A percentile compares a stretch with the other conserved stretches of the same genome.
Evolutionary conservation across 2,113 vertebrate genomes (phyloP).

Genomic region (Megaleporinus macrocephalus): DNA sequence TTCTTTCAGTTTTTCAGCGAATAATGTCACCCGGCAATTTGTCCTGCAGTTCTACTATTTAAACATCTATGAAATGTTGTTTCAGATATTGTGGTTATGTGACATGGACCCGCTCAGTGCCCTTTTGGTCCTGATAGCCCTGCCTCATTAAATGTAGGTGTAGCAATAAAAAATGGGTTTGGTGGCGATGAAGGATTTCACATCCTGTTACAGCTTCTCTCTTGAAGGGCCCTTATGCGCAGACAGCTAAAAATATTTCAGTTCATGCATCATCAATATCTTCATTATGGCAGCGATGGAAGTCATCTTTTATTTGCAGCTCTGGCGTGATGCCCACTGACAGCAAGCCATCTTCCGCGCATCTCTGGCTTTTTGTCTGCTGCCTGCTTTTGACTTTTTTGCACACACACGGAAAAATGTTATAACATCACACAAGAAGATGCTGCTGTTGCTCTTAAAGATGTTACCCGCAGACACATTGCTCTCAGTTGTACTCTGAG

Average conservation of each 20-base stretch:
- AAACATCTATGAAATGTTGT: too few species aligned
- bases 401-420: conserved; percentile 65
- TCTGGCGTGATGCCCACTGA: conserved; percentile 69
- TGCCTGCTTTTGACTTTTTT: conserved; percentile 63
- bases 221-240: conserved; percentile 58
- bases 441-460: background rate
- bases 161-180: conserved; percentile 71
- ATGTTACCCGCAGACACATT: background rate
- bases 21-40: too few species aligned
- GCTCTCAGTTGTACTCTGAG: background rate
- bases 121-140: conserved; percentile 45
- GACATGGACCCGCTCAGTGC: background rate
- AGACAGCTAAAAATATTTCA: conserved; percentile 74
- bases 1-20: too few species aligned
- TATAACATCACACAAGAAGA: background rate
- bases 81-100: background rate
- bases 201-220: conserved; percentile 65
- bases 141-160: conserved; percentile 68
- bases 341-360: conserved; percentile 71
- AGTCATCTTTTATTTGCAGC: conserved; percentile 74
- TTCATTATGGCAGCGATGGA: conserved; percentile 76
- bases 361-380: conserved; percentile 70
- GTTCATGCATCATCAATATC: conserved; percentile 81
- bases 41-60: too few species aligned
- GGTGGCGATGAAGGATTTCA: conserved; percentile 72